phyloP scores from a whole-genome alignment of 2,888 invertebrate genomes.

The Drosophila basisetae region DNA sequence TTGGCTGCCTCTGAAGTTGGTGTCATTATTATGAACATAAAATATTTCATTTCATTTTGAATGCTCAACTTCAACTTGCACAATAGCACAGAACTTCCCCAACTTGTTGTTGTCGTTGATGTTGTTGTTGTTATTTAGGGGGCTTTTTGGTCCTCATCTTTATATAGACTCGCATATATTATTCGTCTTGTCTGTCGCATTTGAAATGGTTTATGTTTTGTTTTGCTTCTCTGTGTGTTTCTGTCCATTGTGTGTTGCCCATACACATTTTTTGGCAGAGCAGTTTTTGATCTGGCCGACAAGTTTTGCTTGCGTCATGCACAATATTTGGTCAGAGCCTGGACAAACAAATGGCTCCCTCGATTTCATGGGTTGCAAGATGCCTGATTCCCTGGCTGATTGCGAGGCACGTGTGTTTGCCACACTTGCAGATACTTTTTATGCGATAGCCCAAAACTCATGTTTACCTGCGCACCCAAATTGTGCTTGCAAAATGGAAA shows the following conservation, averaged over 20 bases:
- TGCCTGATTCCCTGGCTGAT: not conserved
- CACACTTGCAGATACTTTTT: slow-evolving; percentile 48
- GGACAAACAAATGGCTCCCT: slow-evolving; percentile 25
- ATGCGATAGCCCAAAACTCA: slow-evolving; percentile 4
- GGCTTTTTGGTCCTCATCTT: slow-evolving; percentile 12
- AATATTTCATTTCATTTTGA: slow-evolving; percentile 76
- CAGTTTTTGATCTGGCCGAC: slow-evolving; percentile 59
- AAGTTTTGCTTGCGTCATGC: slow-evolving; percentile 56
- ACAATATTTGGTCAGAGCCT: slow-evolving; percentile 59
- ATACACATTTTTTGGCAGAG: slow-evolving; percentile 30
- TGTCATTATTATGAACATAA: slow-evolving; percentile 82
- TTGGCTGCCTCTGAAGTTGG: slow-evolving; percentile 61
- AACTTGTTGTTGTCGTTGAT: slow-evolving; percentile 8
- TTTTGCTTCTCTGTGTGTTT: slow-evolving; percentile 29
- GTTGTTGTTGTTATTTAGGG: slow-evolving; percentile 20
- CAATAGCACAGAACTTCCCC: slow-evolving; percentile 13
- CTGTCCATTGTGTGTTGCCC: slow-evolving; percentile 43
- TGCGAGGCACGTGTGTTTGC: slow-evolving; percentile 35
- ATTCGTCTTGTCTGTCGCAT: slow-evolving; percentile 21
- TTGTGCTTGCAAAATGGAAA: slow-evolving; percentile 39
- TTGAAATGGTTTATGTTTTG: slow-evolving; percentile 51
- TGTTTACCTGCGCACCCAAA: slow-evolving; percentile 41
- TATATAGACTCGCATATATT: slow-evolving; percentile 4
- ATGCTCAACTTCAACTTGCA: slow-evolving; percentile 42
- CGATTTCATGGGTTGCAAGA: not conserved